phyloP scores from a whole-genome alignment of 2,797 vertebrate species.

The Threskiornis aethiopicus region DNA sequence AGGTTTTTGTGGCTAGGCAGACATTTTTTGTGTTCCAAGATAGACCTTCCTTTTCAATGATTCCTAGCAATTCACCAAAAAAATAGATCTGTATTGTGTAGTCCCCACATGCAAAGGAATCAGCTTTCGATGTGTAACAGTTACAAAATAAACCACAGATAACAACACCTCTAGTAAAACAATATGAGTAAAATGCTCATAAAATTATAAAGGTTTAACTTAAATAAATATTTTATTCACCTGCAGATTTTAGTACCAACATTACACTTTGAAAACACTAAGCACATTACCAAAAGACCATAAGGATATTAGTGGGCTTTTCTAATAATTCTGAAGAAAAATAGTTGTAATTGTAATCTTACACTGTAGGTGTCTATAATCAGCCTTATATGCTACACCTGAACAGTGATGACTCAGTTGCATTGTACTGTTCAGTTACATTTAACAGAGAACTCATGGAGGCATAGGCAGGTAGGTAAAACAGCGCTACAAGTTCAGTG shows the following conservation, averaged over 20 bases:
- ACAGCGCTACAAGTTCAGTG: background rate
- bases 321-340: background rate
- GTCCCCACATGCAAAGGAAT: background rate
- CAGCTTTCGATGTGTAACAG: background rate
- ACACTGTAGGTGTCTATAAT: background rate
- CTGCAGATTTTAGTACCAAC: background rate
- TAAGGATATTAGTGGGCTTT: fast-evolving
- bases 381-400: background rate
- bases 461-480: background rate
- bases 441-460: background rate
- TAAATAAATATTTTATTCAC: background rate
- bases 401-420: background rate
- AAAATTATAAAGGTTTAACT: background rate
- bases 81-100: background rate
- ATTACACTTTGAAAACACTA: background rate
- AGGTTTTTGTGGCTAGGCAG: background rate
- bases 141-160: background rate
- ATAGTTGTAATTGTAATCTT: background rate
- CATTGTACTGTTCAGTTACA: background rate
- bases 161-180: background rate
- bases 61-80: background rate
- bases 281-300: background rate
- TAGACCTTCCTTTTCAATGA: background rate
- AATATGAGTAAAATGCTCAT: background rate
- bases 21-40: background rate